Percentiles rank a stretch among this genome's conserved stretches.
Conservation (phyloP, 2,888 invertebrate species). For the Alsophila aescularia region DNA sequence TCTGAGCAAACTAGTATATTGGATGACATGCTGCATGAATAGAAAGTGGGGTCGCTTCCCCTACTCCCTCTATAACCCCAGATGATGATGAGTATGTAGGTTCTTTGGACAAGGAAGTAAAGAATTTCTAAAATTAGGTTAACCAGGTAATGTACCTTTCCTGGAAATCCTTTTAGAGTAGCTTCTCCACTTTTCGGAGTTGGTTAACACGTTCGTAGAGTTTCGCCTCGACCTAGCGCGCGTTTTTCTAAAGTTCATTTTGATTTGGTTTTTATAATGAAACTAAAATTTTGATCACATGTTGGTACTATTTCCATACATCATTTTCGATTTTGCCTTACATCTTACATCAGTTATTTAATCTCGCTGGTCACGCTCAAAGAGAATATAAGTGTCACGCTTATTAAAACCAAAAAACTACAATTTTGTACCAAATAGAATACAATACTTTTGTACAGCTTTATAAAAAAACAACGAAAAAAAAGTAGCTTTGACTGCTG, state of each 20-base stretch:
- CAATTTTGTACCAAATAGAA: too few relatives aligned
- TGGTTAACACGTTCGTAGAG: slow-evolving; percentile 57
- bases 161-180: slow-evolving; percentile 55
- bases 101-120: too few relatives aligned
- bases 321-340: slow-evolving; percentile 49
- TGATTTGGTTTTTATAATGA: slow-evolving; percentile 32
- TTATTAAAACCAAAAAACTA: too few relatives aligned
- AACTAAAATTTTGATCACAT: slow-evolving; percentile 54
- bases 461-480: too few relatives aligned
- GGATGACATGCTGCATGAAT: too few relatives aligned
- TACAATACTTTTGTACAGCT: too few relatives aligned
- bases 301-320: slow-evolving; percentile 27
- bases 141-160: slow-evolving; percentile 33
- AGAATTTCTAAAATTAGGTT: too few relatives aligned
- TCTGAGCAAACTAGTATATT: too few relatives aligned
- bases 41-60: too few relatives aligned
- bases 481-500: too few relatives aligned
- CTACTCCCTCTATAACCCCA: too few relatives aligned
- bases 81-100: background rate
- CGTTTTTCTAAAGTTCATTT: slow-evolving; percentile 71
- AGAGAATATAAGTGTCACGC: too few relatives aligned
- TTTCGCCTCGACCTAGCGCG: slow-evolving; percentile 57
- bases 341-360: slow-evolving; percentile 40
- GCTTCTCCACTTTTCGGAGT: slow-evolving; percentile 66
- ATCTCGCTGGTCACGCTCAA: slow-evolving; percentile 60